These are phyloP conservation scores for Pseudomyrmex gracilis DNA, from an alignment of 1,140 invertebrate genomes.

Conservation along the genomic window DNA sequence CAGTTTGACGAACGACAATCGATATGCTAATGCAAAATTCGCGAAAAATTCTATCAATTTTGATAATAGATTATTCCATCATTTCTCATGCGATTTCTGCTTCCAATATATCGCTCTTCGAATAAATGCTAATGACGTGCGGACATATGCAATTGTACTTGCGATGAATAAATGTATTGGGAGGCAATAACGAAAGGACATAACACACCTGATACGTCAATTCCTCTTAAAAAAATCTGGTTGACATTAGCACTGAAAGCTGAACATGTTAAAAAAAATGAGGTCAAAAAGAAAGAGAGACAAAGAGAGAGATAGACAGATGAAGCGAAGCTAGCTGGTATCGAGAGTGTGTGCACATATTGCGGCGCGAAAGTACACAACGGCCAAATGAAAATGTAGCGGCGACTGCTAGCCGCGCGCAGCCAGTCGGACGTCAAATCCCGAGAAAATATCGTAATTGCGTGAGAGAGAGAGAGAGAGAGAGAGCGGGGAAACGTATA, in stretches of 20 bases:
- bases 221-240: constrained; percentile 43
- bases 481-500: constrained; percentile 64
- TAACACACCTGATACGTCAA: constrained; percentile 19
- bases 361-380: constrained; percentile 34
- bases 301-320: constrained; percentile 6
- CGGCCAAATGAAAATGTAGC: constrained; percentile 74
- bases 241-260: constrained; percentile 26
- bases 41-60: constrained; percentile 26
- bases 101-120: constrained; percentile 3
- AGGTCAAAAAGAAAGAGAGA: constrained; percentile 36
- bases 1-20: constrained; percentile 1
- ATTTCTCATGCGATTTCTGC: constrained; percentile 31
- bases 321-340: constrained; percentile 21
- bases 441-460: constrained; percentile 69
- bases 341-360: constrained; percentile 48
- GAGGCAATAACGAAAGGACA: constrained; percentile 40
- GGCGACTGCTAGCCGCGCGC: constrained; percentile 32
- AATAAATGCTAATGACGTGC: constrained; percentile 48
- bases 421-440: constrained; percentile 58
- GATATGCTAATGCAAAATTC: constrained; percentile 12
- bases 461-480: constrained; percentile 63
- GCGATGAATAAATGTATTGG: constrained; percentile 41
- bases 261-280: constrained; percentile 45
- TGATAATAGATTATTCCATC: constrained; percentile 2
- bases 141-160: constrained; percentile 15